A percentile compares a stretch with the other conserved stretches of the same genome.
phyloP scores from a whole-genome alignment of 2,113 vertebrate genomes.

The Hemichromis elongatus region DNA sequence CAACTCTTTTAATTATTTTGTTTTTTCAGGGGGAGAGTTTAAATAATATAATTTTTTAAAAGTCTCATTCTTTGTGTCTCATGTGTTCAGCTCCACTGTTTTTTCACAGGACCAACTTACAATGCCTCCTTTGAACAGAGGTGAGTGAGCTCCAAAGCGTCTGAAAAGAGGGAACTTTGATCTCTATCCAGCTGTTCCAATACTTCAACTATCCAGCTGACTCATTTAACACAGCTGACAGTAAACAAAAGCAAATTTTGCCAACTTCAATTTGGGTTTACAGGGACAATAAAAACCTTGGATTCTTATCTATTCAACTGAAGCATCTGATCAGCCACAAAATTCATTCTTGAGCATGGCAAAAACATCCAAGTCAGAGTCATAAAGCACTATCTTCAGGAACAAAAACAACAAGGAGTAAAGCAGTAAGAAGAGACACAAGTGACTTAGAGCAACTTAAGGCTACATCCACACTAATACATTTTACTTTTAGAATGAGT shows the following conservation, averaged over 20 bases:
- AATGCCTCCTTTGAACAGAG: slow-evolving; percentile 48
- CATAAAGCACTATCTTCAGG: not conserved
- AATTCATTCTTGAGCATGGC: not conserved
- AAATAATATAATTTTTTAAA: not conserved
- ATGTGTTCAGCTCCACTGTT: not conserved
- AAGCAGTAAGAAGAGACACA: not conserved
- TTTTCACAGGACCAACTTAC: slow-evolving; percentile 4
- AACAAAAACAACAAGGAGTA: not conserved
- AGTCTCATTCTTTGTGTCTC: not conserved
- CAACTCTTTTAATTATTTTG: not conserved
- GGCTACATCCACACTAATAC: not conserved
- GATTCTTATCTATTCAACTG: not conserved
- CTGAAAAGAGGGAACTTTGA: slow-evolving; percentile 12
- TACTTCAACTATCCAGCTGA: not conserved
- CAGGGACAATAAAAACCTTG: not conserved
- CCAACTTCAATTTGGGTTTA: not conserved
- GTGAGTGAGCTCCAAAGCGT: slow-evolving; percentile 3
- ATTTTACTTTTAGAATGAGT: not conserved
- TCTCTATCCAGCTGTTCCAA: slow-evolving; percentile 38
- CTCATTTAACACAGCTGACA: not conserved
- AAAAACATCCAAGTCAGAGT: not conserved
- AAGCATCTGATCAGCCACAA: not conserved
- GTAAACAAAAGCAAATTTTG: slow-evolving; percentile 15
- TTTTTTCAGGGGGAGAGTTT: not conserved
- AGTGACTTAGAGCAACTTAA: not conserved